Evolutionary conservation across 2,113 vertebrate species (phyloP), one percentile per base, ranked within the genome.

Genomic region (Dromiciops gliroides): DNA sequence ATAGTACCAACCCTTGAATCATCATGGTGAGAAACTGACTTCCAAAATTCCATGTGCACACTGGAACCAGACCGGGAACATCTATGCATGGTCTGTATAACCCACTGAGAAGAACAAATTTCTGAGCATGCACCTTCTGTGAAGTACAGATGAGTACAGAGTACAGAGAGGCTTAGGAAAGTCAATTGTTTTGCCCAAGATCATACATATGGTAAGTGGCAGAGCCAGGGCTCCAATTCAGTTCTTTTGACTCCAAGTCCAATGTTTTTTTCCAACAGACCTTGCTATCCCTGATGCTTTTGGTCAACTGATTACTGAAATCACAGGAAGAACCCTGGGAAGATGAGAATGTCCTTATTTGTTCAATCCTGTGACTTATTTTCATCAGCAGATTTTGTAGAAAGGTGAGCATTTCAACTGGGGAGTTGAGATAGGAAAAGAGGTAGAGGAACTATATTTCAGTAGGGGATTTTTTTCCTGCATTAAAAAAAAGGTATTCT

Each of bases 401-500:
- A 75, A 75, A n/a, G 67, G 31, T 22, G 6, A n/a, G 37, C 67
- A n/a, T 75, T 75, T 75, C 37, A 75, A n/a, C 7, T 75, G 67
- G 37, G 5, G 37, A n/a, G 67, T 0, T 75, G 14, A 7, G 3
- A 5, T n/a, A 75, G 67, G 37, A 14, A n/a, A 12, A 75, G 37
- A n/a, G 31, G 60, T n/a, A 75, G 16, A 67, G 28, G 56, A 67
- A 28, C 28, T 67, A 28, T 56, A 11, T 56, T 56, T 56, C 53
- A 37, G 56, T 31, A 60, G 37, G 10, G 28, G 56, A n/a, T 44
- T 83, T 83, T 83, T 44, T 44, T 44, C 16, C 8, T 83, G n/a
- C n/a, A 83, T 83, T 44, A 8, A 83, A 83, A 83, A 37, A 51
- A 89, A 89, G 83, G 52, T 37, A 83, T 93, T 95, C 95, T 97